phyloP scores from a whole-genome alignment of 2,797 vertebrate species.

The Adelosebastes latens region DNA sequence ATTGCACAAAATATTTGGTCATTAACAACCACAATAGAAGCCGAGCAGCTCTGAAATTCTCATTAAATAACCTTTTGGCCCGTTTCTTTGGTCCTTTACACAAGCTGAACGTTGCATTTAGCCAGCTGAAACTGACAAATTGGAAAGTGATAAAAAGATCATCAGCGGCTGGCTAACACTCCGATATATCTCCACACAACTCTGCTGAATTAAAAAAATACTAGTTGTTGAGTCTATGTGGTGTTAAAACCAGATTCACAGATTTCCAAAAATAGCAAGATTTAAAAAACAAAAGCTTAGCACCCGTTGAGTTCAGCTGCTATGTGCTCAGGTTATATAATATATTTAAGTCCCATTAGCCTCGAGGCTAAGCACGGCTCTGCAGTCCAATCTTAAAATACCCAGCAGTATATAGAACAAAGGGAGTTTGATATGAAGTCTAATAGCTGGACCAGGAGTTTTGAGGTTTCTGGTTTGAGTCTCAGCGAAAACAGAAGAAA shows the following conservation, averaged over 20 bases:
- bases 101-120: neutral
- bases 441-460: slow-evolving; percentile 5
- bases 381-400: slow-evolving; percentile 41
- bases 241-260: slow-evolving; percentile 24
- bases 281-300: slow-evolving; percentile 3
- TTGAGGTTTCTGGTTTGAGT: slow-evolving; percentile 40
- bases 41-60: slow-evolving; percentile 14
- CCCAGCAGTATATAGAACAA: slow-evolving; percentile 28
- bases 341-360: slow-evolving; percentile 5
- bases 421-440: slow-evolving; percentile 2
- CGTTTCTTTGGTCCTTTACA: slow-evolving; percentile 61
- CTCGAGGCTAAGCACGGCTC: slow-evolving; percentile 13
- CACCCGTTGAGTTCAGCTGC: slow-evolving; percentile 32
- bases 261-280: neutral
- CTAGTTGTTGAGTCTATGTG: neutral
- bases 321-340: slow-evolving; percentile 19
- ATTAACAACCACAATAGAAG: slow-evolving; percentile 34
- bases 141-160: slow-evolving; percentile 19
- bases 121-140: neutral
- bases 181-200: neutral
- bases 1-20: slow-evolving; percentile 76
- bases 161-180: neutral
- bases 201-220: slow-evolving; percentile 11
- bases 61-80: slow-evolving; percentile 46
- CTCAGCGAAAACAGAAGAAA: slow-evolving; percentile 19